phyloP scores from a whole-genome alignment of 2,797 vertebrate species.

The Falco berigora region DNA sequence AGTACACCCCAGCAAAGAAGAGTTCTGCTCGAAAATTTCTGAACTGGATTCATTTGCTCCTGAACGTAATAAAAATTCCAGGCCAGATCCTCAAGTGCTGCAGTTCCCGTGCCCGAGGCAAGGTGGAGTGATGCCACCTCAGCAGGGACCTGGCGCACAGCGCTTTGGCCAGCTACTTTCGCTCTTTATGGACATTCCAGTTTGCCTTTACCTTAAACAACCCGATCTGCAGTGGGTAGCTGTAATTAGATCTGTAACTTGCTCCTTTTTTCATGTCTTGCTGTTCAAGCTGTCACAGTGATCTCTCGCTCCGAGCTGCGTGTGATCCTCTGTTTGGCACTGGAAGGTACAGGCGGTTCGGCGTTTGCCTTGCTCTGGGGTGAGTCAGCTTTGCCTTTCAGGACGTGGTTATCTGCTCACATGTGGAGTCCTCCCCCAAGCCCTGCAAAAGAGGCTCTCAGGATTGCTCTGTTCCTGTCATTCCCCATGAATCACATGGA shows the following conservation, averaged over 20 bases:
- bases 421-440: neutral
- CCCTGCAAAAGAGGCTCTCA: neutral
- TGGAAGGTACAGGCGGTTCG: neutral
- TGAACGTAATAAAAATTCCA: neutral
- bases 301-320: neutral
- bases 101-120: neutral
- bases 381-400: neutral
- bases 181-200: neutral
- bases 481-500: neutral
- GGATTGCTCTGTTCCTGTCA: neutral
- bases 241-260: neutral
- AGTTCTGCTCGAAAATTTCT: neutral
- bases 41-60: neutral
- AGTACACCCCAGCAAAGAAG: neutral
- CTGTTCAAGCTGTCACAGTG: neutral
- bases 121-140: neutral
- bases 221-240: neutral
- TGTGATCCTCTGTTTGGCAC: neutral
- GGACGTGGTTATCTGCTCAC: neutral
- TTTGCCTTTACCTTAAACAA: conserved; percentile 3
- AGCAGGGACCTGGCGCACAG: neutral
- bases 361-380: neutral
- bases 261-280: neutral
- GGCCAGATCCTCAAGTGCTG: neutral
- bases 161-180: neutral